Conservation (phyloP, 2,888 invertebrate genomes). For the Drosophila formosana region DNA sequence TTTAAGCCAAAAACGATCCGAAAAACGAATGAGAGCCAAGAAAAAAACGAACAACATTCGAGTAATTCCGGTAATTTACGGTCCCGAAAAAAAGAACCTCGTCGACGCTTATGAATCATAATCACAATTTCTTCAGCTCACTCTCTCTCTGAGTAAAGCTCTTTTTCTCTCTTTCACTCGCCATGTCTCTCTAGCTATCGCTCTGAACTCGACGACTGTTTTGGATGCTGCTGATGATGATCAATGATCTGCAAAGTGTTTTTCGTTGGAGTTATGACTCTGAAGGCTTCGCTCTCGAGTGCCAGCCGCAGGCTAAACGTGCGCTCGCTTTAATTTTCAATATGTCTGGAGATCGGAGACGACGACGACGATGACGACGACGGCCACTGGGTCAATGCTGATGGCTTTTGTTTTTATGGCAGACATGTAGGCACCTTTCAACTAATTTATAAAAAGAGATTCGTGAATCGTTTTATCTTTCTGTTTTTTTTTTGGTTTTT, state of each 20-base stretch:
- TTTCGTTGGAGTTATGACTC: conserved; percentile 63
- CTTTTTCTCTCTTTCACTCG: background rate
- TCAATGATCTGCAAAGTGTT: conserved; percentile 82
- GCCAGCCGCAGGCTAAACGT: conserved; percentile 68
- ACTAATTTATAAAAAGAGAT: conserved; percentile 62
- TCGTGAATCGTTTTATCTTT: conserved; percentile 47
- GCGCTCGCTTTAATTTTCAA: conserved; percentile 79
- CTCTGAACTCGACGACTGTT: conserved; percentile 16
- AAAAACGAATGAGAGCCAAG: conserved; percentile 27
- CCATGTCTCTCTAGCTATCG: conserved; percentile 5
- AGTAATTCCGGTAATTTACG: conserved; percentile 80
- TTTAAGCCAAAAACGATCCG: conserved; percentile 48
- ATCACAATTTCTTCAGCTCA: conserved; percentile 63
- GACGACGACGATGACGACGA: conserved; percentile 21
- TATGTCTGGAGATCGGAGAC: conserved; percentile 62
- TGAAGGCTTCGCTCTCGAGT: conserved; percentile 36
- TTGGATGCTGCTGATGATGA: conserved; percentile 73
- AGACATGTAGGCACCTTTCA: conserved; percentile 80
- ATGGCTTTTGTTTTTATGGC: conserved; percentile 79
- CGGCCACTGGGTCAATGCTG: conserved; percentile 72
- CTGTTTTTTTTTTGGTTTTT: background rate
- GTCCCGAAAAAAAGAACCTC: conserved; percentile 43
- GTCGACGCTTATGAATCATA: conserved; percentile 75
- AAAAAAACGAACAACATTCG: conserved; percentile 43
- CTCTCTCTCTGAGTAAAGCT: conserved; percentile 18